Evolutionary conservation across 2,113 vertebrate species (phyloP), one percentile per base, ranked within the genome.

Genomic region (Erythrocercus mccallii): DNA sequence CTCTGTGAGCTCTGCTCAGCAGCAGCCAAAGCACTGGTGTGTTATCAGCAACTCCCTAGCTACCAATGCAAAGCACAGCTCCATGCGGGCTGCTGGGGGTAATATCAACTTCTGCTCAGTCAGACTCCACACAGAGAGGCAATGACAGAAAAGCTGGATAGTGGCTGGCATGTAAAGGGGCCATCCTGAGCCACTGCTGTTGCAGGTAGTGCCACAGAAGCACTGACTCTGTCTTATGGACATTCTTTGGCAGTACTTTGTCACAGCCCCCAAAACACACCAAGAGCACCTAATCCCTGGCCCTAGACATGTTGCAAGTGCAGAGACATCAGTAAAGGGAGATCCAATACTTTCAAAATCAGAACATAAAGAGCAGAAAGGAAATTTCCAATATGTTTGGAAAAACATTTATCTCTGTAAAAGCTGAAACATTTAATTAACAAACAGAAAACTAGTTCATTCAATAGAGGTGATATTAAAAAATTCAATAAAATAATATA

Each of bases 151-250:
- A 68, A 80, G 7, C 25, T 48, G 64, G 22, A 5, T 65, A 45
- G 45, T 57, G 54, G 15, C 71, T 68, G 47, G 13, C 11, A 3
- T 4, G 30, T 16, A 28, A 80, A 85, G 62, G 12, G 19, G 20
- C 24, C 25, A 25, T 31, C 30, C 44, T 0, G 0, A 78, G 48
- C 56, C 45, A 40, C 12, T 51, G 9, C 14, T 35, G 4, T 8
- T 47, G 44, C 61, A 56, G 15, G 11, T 6, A 14, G 8, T 57
- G 56, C 47, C 48, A 15, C 13, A 11, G 38, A 80, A 53, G 35
- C 70, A 33, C 16, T 27, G 53, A 61, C 30, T 33, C 18, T 74
- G 56, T 15, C 42, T 74, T 9, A 54, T 0, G 12, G 47, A 28
- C 15, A 5, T 38, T 44, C 42, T 15, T 3, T 15, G 27, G 22